Evolutionary conservation across 2,113 vertebrate genomes (phyloP).

Genomic region (Apodemus speciosus): DNA sequence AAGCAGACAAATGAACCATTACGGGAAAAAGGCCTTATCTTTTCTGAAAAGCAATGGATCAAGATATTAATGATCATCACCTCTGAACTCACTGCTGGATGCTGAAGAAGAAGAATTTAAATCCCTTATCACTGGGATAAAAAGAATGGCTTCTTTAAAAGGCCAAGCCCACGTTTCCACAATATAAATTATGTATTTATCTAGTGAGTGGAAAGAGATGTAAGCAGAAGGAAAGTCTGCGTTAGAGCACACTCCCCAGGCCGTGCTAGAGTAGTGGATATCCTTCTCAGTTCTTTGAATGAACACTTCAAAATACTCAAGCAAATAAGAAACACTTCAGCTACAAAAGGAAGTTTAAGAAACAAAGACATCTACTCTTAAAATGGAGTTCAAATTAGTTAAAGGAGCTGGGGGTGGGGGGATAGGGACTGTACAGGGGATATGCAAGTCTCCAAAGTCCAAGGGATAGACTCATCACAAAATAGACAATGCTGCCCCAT

Average conservation of each 20-base stretch:
- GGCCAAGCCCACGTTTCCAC: slow-evolving; percentile 5
- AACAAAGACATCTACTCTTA: slow-evolving; percentile 13
- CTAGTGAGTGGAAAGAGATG: slow-evolving; percentile 6
- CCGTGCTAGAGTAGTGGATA: background rate
- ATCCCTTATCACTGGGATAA: slow-evolving; percentile 31
- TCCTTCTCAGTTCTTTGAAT: slow-evolving; percentile 22
- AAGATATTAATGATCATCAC: slow-evolving; percentile 70
- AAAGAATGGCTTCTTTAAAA: slow-evolving; percentile 57
- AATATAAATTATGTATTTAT: slow-evolving; percentile 57
- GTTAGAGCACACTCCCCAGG: background rate
- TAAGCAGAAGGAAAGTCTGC: slow-evolving; percentile 4
- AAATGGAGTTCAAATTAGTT: slow-evolving; percentile 7
- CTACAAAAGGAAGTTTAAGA: slow-evolving; percentile 18
- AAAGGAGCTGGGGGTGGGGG: no score
- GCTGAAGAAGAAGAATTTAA: slow-evolving; percentile 53
- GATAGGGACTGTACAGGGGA: background rate
- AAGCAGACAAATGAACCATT: slow-evolving; percentile 70
- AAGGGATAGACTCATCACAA: slow-evolving; percentile 12
- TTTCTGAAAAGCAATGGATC: slow-evolving; percentile 72
- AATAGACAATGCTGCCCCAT: slow-evolving; percentile 6
- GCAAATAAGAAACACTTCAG: slow-evolving; percentile 20
- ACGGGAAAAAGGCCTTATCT: slow-evolving; percentile 47
- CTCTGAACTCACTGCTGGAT: slow-evolving; percentile 58
- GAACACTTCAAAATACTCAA: slow-evolving; percentile 50
- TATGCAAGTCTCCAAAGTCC: background rate